phyloP scores from a whole-genome alignment of 2,113 vertebrate genomes.

The Melanotaenia duboulayi region DNA sequence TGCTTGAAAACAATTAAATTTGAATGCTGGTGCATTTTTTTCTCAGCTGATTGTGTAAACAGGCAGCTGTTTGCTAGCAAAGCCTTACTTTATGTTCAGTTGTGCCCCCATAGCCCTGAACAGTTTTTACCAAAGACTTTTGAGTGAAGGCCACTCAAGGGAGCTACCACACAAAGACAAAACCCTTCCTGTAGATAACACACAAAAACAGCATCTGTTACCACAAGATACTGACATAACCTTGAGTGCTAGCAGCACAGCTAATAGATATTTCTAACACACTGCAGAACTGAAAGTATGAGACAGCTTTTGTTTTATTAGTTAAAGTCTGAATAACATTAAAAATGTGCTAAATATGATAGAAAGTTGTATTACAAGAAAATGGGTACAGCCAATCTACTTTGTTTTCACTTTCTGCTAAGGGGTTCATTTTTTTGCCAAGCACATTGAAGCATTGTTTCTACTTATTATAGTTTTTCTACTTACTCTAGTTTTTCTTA shows the following conservation, averaged over 20 bases:
- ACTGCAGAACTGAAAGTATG: neutral
- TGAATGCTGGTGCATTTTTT: neutral
- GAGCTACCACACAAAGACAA: constrained; percentile 18
- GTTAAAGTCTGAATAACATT: neutral
- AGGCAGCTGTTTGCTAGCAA: too few species aligned
- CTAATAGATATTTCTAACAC: too few species aligned
- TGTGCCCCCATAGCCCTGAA: too few species aligned
- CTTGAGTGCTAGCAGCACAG: neutral
- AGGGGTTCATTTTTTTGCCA: neutral
- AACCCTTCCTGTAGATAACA: constrained; percentile 68
- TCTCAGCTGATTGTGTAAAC: neutral
- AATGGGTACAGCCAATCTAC: neutral
- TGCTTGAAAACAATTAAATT: too few species aligned
- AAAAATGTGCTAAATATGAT: too few species aligned
- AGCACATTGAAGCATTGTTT: neutral
- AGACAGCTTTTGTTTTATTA: neutral
- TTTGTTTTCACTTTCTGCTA: neutral
- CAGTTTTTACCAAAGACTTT: neutral
- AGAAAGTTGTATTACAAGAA: too few species aligned
- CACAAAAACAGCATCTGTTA: neutral
- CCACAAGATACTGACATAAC: constrained; percentile 15
- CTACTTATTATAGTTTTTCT: neutral
- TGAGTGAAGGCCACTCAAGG: constrained; percentile 17
- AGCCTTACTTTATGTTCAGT: too few species aligned
- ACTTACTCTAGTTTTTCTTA: neutral